Conservation (phyloP, 2,113 vertebrate genomes). For the Potamarius usumacintae region DNA sequence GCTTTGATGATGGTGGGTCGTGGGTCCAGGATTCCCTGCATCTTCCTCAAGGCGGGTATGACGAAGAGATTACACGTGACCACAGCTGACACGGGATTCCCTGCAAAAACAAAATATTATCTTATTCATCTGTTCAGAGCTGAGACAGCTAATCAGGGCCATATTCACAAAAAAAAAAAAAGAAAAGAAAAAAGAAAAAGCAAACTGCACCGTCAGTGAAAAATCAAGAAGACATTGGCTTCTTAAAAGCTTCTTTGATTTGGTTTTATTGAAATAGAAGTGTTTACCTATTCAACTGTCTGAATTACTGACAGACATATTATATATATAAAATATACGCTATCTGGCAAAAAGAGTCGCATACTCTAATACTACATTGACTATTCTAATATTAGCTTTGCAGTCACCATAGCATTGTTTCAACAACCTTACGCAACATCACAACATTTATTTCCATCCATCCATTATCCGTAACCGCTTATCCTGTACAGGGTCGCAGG, state of each 20-base stretch:
- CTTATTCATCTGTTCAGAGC: background rate
- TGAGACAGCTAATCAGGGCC: background rate
- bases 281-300: too few relatives aligned
- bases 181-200: background rate
- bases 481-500: too few relatives aligned
- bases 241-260: background rate
- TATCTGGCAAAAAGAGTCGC: too few relatives aligned
- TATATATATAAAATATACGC: too few relatives aligned
- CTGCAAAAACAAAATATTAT: conserved; percentile 66
- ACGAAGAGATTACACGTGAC: conserved; percentile 99
- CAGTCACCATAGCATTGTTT: too few relatives aligned
- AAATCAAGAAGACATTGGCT: background rate
- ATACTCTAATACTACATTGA: too few relatives aligned
- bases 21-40: conserved; percentile 99
- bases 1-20: conserved; percentile 99
- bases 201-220: background rate
- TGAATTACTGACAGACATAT: too few relatives aligned
- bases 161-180: background rate
- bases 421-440: too few relatives aligned
- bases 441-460: too few relatives aligned
- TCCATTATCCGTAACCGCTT: too few relatives aligned
- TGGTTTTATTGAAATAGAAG: background rate
- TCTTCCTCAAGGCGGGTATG: conserved; percentile 98
- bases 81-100: conserved; percentile 97
- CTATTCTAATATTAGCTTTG: too few relatives aligned